Evolutionary conservation across 30 jellyfish, hydroid and myxozoan species (phyloP).

Genomic region (Nemopilema nomurai): DNA sequence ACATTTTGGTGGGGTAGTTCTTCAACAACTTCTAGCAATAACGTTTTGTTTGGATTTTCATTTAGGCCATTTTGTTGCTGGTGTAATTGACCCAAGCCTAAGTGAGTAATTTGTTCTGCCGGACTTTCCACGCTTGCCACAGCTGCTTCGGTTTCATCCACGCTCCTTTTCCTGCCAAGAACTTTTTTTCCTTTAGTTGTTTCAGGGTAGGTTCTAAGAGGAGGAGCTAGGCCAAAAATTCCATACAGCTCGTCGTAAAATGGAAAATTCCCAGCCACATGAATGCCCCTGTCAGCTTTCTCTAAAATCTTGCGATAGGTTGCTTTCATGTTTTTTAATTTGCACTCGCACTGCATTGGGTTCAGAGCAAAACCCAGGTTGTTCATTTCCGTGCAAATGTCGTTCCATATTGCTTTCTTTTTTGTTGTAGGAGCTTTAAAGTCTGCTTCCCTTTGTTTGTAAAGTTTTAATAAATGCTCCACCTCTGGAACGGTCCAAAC

Average conservation of each 20-base stretch:
- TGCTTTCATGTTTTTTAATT: slow-evolving; percentile 64
- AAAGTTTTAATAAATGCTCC: slow-evolving; percentile 38
- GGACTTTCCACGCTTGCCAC: slow-evolving; percentile 16
- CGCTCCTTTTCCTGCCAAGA: slow-evolving; percentile 23
- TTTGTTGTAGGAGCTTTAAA: slow-evolving; percentile 58
- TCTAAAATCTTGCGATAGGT: slow-evolving; percentile 65
- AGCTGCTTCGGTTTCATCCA: slow-evolving; percentile 2
- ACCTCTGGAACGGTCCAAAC: slow-evolving; percentile 58
- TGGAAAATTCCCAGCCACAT: slow-evolving; percentile 55
- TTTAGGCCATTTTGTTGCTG: slow-evolving; percentile 44
- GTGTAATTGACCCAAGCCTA: slow-evolving; percentile 8
- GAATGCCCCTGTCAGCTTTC: slow-evolving; percentile 47
- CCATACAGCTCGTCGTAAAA: slow-evolving; percentile 62
- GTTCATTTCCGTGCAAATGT: slow-evolving; percentile 55
- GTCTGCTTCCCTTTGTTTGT: slow-evolving; percentile 49
- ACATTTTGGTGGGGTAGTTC: not conserved
- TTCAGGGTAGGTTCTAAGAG: slow-evolving; percentile 50
- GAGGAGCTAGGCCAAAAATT: slow-evolving; percentile 67
- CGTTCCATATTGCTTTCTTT: slow-evolving; percentile 75
- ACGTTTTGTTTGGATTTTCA: not conserved
- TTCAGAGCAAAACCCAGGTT: slow-evolving; percentile 39
- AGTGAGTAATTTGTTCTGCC: slow-evolving; percentile 15
- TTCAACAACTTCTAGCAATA: slow-evolving; percentile 13
- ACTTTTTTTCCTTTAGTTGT: not conserved
- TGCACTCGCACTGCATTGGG: slow-evolving; percentile 73